Base-by-base conservation (phyloP, 2,113 vertebrate genomes). In the Python bivittatus region DNA sequence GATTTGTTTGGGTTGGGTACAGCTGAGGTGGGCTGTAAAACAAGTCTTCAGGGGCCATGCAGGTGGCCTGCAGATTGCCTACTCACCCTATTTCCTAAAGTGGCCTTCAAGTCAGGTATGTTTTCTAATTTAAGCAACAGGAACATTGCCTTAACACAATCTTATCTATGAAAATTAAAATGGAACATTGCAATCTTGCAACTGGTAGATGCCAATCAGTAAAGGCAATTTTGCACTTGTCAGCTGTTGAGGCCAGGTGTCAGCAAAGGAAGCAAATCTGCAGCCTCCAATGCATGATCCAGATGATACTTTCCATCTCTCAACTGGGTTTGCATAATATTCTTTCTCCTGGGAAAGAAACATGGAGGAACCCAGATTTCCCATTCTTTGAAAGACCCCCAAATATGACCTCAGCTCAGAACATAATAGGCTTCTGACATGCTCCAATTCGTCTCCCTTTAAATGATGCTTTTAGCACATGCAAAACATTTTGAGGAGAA, bases 271-370 rank as follows among this genome's bases (percentile, higher is more conserved):
- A 23, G 6, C 23, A 5, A 27, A n/a, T 72, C 12, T 54, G 29
- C 38, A 84, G 6, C 7, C 27, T 84, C 53, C 25, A 38, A 13
- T 53, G 29, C 48, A 33, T 9, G 53, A 89, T 96, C 95, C 95
- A 97, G 93, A 95, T 97, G 97, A 97, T 96, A 97, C 91, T 97
- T 97, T 97, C 96, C 94, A 94, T 93, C 95, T 97, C 96, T 97
- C 97, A 96, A 93, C 97, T 96, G 83, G 91, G 60, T 88, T 94
- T 86, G 20, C 93, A 97, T 97, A 94, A 87, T 97, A 97, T 96
- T 93, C 94, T 96, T 97, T 94, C 97, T 98, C 97, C 94, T 97
- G 97, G 97, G 97, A 98, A 94, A 97, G 95, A 95, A 38, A 97
- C 2, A 2, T 97, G 96, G 95, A 97, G 98, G 97, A 97, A 96